Evolutionary conservation across 2,113 vertebrate genomes (phyloP), one percentile per base, ranked within the genome.

Genomic region (Oceanites oceanicus): DNA sequence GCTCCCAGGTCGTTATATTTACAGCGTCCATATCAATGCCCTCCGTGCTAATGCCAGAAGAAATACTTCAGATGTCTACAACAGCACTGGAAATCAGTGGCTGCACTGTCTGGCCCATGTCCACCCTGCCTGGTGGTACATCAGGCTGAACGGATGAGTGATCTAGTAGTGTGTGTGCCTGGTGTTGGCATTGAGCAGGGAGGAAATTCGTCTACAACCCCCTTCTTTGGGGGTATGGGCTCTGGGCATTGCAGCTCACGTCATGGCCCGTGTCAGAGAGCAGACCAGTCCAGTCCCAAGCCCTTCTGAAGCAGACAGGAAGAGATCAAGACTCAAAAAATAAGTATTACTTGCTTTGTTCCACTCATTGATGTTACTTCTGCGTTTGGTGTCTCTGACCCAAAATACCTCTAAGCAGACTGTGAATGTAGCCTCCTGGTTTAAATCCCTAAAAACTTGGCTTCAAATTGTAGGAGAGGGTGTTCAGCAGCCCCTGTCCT

Each of bases 1-100:
- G 63, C 50, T 86, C 32, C 38, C 9, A 0, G 29, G 15, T 45
- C 44, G 49, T 67, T 67, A 23, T 7, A 14, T 36, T 56, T 72
- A 21, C 63, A 66, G 63, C 1, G 0, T 45, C 58, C 1, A 0
- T 44, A 45, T 40, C 59, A 19, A 10, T 91, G 44, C 14, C 50
- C 13, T 19, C 74, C 0, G 1, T 73, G 59, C 58, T 76, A 32
- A 4, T 62, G 79, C 61, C 78, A 26, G 17, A 63, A 75, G 58
- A 88, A 63, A 55, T 59, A 16, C 49, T 67, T 81, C 56, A 65
- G 42, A 18, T 85, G 52, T 44, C 70, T 59, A 4, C n/a, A 67
- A 29, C 29, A 81, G 74, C 52, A 16, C 40, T 93, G 53, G 44
- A 67, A 44, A 49, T 52, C 71, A 38, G 36, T 40, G 34, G 12